Conservation (phyloP, 1,140 invertebrate species). For the Papilio xuthus region DNA sequence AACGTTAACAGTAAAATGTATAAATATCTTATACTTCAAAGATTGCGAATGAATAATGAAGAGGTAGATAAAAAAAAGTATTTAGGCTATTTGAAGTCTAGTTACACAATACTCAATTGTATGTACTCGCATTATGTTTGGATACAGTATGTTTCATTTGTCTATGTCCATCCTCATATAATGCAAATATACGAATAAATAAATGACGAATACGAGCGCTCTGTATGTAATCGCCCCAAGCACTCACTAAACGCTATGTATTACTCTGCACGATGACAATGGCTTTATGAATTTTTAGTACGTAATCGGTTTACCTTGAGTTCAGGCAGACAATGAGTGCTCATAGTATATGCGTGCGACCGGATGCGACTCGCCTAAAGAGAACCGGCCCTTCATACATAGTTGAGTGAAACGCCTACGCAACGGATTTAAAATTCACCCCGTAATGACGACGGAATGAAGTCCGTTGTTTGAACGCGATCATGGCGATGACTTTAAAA, state of each 20-base stretch:
- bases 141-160: background rate
- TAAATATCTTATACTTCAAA: background rate
- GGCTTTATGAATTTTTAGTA: constrained; percentile 73
- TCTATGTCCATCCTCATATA: constrained; percentile 40
- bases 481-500: constrained; percentile 58
- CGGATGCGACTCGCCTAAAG: constrained; percentile 59
- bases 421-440: constrained; percentile 73
- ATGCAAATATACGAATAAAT: constrained; percentile 15
- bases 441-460: constrained; percentile 65
- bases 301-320: constrained; percentile 72
- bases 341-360: constrained; percentile 64
- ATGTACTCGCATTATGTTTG: no score
- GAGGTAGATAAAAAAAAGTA: constrained; percentile 31
- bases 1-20: constrained; percentile 35
- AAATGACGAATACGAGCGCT: background rate
- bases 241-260: constrained; percentile 62
- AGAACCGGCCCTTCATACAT: constrained; percentile 71
- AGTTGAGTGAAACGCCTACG: constrained; percentile 65
- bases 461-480: constrained; percentile 57
- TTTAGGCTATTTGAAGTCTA: no score
- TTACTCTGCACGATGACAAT: constrained; percentile 59
- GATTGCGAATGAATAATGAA: background rate
- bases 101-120: no score
- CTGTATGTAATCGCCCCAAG: constrained; percentile 46
- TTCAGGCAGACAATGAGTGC: constrained; percentile 63